phyloP scores from a whole-genome alignment of 1,140 invertebrate genomes.

The Philopotamus ludificatus region DNA sequence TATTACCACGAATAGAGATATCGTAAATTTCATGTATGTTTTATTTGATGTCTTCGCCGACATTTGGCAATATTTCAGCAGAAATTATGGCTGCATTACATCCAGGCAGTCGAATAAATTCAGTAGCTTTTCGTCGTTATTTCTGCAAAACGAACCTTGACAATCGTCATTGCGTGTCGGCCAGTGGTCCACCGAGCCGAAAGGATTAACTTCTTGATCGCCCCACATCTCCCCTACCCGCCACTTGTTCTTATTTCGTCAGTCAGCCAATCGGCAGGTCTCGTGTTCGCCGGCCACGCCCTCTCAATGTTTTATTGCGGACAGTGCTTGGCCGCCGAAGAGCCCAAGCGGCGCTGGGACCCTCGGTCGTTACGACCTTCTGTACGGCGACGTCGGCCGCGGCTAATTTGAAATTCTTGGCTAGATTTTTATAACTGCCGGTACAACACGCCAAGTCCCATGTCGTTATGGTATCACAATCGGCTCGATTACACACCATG shows the following conservation, averaged over 20 bases:
- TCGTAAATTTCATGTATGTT: too few species aligned
- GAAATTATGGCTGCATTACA: too few species aligned
- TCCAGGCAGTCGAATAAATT: too few species aligned
- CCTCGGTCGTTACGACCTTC: conserved; percentile 12
- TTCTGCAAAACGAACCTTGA: too few species aligned
- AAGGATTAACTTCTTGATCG: neutral
- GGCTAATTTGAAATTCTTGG: conserved; percentile 19
- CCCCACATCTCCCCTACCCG: neutral
- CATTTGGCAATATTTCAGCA: too few species aligned
- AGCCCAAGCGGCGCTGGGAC: neutral
- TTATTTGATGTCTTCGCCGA: too few species aligned
- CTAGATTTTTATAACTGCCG: conserved; percentile 1
- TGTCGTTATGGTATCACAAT: neutral
- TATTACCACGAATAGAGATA: too few species aligned
- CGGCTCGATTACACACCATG: neutral
- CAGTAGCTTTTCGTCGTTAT: too few species aligned
- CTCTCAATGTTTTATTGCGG: neutral
- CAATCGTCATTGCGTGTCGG: neutral
- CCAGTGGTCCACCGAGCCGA: neutral
- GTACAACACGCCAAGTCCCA: neutral
- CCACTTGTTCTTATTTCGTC: neutral
- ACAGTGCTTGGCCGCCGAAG: neutral
- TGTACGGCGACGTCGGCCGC: neutral
- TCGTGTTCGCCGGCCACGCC: neutral
- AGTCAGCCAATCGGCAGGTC: neutral